Evolutionary conservation across 2,113 vertebrate genomes (phyloP).

Genomic region (Chamaea fasciata): DNA sequence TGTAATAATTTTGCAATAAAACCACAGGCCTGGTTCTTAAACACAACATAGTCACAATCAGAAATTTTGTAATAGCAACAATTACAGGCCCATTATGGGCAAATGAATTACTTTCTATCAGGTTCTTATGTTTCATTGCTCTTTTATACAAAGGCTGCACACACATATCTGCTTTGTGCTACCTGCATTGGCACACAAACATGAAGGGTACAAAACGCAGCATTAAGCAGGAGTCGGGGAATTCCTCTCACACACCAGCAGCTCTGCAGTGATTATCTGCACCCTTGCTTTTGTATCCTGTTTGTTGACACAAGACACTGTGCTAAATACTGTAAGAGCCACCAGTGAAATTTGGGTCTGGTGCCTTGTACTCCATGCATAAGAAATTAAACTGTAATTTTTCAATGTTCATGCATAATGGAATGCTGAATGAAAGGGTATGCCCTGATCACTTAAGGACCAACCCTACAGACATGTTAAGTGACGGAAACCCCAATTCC

Average conservation of each 20-base stretch:
- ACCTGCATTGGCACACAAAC: background rate
- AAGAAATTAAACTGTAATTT: background rate
- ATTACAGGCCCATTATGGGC: conserved; percentile 26
- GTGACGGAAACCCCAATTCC: background rate
- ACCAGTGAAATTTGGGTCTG: background rate
- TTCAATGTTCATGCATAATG: background rate
- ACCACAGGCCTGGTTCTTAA: conserved; percentile 57
- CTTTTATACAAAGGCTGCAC: background rate
- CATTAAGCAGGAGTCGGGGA: background rate
- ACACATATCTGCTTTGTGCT: background rate
- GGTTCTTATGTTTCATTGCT: background rate
- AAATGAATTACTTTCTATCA: conserved; percentile 17
- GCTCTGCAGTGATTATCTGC: background rate
- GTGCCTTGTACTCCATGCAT: too few species aligned
- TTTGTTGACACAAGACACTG: background rate
- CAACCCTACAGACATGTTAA: fast-evolving
- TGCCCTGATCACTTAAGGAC: background rate
- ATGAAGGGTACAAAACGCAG: background rate
- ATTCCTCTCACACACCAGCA: background rate
- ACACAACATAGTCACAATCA: conserved; percentile 28
- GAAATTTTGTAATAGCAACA: conserved; percentile 43
- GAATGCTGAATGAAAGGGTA: background rate
- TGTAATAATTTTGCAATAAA: conserved; percentile 58
- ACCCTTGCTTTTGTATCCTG: background rate
- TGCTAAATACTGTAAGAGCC: background rate